Evolutionary conservation across 2,888 invertebrate genomes (phyloP), one percentile per base, ranked within the genome.

Genomic region (Chromoteleia sp.): DNA sequence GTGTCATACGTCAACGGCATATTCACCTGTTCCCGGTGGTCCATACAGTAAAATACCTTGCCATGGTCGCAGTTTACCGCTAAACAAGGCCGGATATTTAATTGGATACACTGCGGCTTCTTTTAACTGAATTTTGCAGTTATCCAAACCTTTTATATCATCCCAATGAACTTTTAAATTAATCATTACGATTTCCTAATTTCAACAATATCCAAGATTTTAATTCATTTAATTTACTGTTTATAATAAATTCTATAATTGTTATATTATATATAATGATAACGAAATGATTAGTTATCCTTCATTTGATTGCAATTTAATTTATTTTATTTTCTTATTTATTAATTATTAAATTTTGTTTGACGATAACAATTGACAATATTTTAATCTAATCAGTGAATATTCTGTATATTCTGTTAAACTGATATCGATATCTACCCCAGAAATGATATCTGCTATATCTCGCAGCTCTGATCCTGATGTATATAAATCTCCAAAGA

Each of bases 101-200:
- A 95, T 92, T 4, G 97, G 97, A 88, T 97, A 97, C 2, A 98
- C 94, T 0, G 97, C 95, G 0, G 98, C 96, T 92, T 98, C 98
- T 93, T 97, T 96, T 12, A 98, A 92, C 73, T 96, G 91, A 86
- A 94, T 93, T 89, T 97, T 96, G 6, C 97, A 96, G 7, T 94
- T 92, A 1, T 94, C 93, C 85, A 98, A 93, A 2, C 97, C 97
- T 83, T 95, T 95, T 43, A 98, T 95, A 86, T 98, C 96, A 10
- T 94, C 92, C 98, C 98, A 98, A 43, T 93, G 93, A 0, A 96
- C 94, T 50, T 94, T 94, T 0, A 95, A 93, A 63, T 96, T 94
- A 36, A 93, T 92, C 74, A 94, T 93, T 58, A 95, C 93, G 41
- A 95, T 94, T 88, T 95, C 95, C 93, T 94, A 74, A n/a, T 58